Evolutionary conservation across 2,888 invertebrate species (phyloP).

Genomic region (Spisula subtruncata): DNA sequence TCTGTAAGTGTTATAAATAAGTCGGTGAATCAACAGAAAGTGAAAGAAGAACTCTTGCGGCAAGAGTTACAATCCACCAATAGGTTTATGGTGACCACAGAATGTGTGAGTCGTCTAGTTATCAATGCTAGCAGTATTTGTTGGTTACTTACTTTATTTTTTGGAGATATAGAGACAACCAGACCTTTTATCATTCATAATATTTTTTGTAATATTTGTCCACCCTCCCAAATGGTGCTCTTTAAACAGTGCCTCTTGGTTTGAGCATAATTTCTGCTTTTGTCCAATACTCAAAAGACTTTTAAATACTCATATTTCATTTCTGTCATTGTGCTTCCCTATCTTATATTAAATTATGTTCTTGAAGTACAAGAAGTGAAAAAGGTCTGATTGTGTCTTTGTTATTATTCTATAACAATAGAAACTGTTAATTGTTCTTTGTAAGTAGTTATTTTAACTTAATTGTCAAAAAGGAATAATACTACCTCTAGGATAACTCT

Average conservation of each 20-base stretch:
- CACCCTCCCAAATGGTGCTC: no score
- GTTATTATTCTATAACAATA: background rate
- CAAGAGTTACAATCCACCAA: slow-evolving; percentile 33
- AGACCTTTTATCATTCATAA: background rate
- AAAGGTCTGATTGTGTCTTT: slow-evolving; percentile 10
- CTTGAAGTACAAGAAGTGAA: no score
- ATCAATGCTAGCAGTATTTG: background rate
- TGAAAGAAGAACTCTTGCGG: background rate
- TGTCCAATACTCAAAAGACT: no score
- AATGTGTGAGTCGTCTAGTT: slow-evolving; percentile 27
- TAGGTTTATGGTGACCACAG: slow-evolving; percentile 29
- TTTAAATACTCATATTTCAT: no score
- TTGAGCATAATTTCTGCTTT: no score
- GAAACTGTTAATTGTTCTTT: slow-evolving; percentile 3
- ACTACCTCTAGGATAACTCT: background rate
- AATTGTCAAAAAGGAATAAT: background rate
- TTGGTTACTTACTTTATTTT: background rate
- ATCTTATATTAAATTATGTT: no score
- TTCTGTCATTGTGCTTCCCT: no score
- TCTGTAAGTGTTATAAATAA: slow-evolving; percentile 8
- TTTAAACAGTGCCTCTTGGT: no score
- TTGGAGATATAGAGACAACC: background rate
- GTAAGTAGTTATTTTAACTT: background rate
- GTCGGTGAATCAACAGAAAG: background rate
- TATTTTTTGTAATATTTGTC: no score